Conservation (phyloP, 2,888 invertebrate genomes). For the Metopia argyrocephala region DNA sequence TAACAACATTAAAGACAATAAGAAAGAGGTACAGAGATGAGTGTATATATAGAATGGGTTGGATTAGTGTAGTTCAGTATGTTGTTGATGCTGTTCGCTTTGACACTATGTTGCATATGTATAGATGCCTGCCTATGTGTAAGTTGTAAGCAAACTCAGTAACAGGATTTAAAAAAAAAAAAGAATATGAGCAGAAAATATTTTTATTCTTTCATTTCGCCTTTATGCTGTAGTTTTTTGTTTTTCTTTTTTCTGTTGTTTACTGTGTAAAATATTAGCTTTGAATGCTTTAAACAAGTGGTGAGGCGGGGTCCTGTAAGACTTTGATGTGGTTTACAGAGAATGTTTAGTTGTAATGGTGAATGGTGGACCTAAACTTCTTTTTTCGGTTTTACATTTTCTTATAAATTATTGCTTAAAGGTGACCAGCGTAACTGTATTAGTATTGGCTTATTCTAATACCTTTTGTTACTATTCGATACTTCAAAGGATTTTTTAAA, state of each 20-base stretch:
- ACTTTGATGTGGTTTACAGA: neutral
- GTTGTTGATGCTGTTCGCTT: slow-evolving; percentile 53
- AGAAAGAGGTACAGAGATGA: slow-evolving; percentile 12
- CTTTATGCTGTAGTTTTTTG: neutral
- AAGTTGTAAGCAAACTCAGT: too few relatives aligned
- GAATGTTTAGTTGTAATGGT: neutral
- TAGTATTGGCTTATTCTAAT: too few relatives aligned
- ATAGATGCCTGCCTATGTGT: too few relatives aligned
- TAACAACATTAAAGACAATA: neutral
- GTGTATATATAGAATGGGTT: slow-evolving; percentile 14
- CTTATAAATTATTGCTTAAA: slow-evolving; percentile 2
- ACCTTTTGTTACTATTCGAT: too few relatives aligned
- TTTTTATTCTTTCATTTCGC: too few relatives aligned
- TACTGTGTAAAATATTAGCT: slow-evolving; percentile 37
- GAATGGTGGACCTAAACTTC: slow-evolving; percentile 44
- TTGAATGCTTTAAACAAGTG: slow-evolving; percentile 40
- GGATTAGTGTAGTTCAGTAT: slow-evolving; percentile 9
- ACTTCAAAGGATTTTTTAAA: too few relatives aligned
- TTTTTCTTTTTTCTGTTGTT: slow-evolving; percentile 13
- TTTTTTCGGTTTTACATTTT: slow-evolving; percentile 1
- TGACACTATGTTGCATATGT: too few relatives aligned
- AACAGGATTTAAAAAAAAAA: too few relatives aligned
- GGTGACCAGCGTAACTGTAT: slow-evolving; percentile 32
- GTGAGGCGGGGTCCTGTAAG: slow-evolving; percentile 55
- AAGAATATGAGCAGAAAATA: too few relatives aligned